A percentile compares a stretch with the other conserved stretches of the same genome.
Evolutionary conservation across 2,888 invertebrate species (phyloP).

Genomic region (Tinea trinotella): DNA sequence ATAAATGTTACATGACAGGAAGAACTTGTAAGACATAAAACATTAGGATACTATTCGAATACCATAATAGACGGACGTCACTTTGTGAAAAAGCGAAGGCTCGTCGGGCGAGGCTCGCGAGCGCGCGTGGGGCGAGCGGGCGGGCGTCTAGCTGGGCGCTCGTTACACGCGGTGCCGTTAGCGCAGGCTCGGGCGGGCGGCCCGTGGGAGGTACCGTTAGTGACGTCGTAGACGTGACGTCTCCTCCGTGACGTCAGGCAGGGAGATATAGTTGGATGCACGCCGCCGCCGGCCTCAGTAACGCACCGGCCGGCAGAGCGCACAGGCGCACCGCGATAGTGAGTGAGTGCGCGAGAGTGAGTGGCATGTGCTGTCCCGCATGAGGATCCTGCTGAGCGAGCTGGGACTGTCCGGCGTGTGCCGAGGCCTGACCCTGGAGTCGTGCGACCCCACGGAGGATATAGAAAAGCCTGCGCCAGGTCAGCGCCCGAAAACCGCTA

Average conservation of each 20-base stretch:
- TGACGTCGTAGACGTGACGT: conserved; percentile 65
- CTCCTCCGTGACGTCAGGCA: conserved; percentile 63
- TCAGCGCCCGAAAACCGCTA: conserved; percentile 65
- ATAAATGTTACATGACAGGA: no score
- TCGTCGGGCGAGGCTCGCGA: background rate
- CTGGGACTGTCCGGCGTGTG: conserved; percentile 70
- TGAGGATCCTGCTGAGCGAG: conserved; percentile 73
- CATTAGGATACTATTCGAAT: no score
- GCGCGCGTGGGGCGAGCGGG: conserved; percentile 28
- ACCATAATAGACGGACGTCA: background rate
- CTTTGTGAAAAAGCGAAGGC: background rate
- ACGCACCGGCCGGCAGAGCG: conserved; percentile 68
- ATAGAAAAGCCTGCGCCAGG: conserved; percentile 66
- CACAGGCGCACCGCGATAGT: conserved; percentile 48
- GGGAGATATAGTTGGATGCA: conserved; percentile 69
- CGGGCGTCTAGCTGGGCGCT: conserved; percentile 43
- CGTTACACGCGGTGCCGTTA: conserved; percentile 67
- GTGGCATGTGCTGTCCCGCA: conserved; percentile 66
- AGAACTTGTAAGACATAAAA: no score
- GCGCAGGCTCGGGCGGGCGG: conserved; percentile 71
- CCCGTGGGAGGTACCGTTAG: conserved; percentile 72
- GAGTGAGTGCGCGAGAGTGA: conserved; percentile 65
- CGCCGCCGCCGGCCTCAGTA: conserved; percentile 71
- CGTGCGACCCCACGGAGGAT: conserved; percentile 63
- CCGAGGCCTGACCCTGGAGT: conserved; percentile 69